A percentile compares a stretch with the other conserved stretches of the same genome.
Conservation (phyloP, 2,797 vertebrate species). For the Clamator glandarius region DNA sequence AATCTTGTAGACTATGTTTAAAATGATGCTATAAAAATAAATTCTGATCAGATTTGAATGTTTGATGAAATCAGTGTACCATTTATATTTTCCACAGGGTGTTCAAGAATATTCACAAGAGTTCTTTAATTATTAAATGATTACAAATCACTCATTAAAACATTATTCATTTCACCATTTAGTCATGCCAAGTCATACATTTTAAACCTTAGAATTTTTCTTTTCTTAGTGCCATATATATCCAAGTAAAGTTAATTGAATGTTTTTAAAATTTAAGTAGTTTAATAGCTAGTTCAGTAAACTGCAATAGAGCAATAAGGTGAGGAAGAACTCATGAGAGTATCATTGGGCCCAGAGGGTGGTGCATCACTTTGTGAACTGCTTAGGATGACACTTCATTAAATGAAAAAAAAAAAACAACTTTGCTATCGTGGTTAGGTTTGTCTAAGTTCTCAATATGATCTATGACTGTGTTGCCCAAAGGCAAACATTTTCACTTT, state of each 20-base stretch:
- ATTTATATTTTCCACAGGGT: constrained; percentile 59
- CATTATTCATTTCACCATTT: constrained; percentile 57
- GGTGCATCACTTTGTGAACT: background rate
- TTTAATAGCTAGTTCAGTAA: constrained; percentile 37
- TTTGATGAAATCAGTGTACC: constrained; percentile 65
- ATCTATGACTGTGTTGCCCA: background rate
- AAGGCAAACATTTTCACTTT: background rate
- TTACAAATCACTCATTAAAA: constrained; percentile 67
- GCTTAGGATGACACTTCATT: background rate
- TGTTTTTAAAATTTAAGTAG: constrained; percentile 35
- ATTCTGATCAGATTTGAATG: constrained; percentile 53
- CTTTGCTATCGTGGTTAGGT: background rate
- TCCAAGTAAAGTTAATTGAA: constrained; percentile 43
- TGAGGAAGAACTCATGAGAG: background rate
- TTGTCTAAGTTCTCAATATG: background rate
- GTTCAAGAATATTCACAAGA: constrained; percentile 54
- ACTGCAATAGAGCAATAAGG: background rate
- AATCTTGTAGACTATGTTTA: constrained; percentile 2
- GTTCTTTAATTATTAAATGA: constrained; percentile 72
- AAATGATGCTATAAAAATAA: constrained; percentile 53
- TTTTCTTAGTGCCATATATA: constrained; percentile 34
- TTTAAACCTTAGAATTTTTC: constrained; percentile 41
- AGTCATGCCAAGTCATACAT: constrained; percentile 44
- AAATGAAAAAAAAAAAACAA: background rate
- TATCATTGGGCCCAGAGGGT: background rate